Percentiles rank a stretch among this genome's conserved stretches.
Conservation (phyloP, 2,797 vertebrate genomes). For the Acrossocheilus wenchowensis region DNA sequence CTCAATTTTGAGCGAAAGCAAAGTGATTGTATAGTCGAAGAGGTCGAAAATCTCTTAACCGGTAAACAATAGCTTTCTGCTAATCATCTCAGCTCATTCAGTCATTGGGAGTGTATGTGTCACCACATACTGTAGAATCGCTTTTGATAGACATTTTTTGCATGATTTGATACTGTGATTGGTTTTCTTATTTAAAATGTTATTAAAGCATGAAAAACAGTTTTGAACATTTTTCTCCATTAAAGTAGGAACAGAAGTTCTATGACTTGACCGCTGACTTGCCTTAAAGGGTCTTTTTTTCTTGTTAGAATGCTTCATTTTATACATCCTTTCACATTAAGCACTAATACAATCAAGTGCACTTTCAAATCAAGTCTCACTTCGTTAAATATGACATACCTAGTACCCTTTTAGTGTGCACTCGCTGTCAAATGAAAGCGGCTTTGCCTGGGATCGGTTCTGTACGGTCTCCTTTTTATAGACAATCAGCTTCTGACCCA, state of each 20-base stretch:
- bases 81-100: conserved; percentile 52
- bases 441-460: conserved; percentile 66
- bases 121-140: not conserved
- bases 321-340: not conserved
- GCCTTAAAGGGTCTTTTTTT: not conserved
- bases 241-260: not conserved
- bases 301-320: not conserved
- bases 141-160: not conserved
- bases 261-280: not conserved
- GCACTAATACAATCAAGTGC: not conserved
- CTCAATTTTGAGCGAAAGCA: conserved; percentile 8
- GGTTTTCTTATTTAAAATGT: not conserved
- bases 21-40: conserved; percentile 1
- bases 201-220: not conserved
- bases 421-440: conserved; percentile 47
- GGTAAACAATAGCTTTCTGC: conserved; percentile 45
- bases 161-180: not conserved
- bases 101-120: not conserved
- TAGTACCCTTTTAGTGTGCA: conserved; percentile 13
- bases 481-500: conserved; percentile 74
- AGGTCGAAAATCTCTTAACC: conserved; percentile 2
- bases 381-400: not conserved
- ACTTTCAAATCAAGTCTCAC: not conserved
- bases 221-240: not conserved
- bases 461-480: conserved; percentile 64